A percentile compares a stretch with the other conserved stretches of the same genome.
Conservation (phyloP, 2,113 vertebrate genomes). For the Serilophus lunatus region DNA sequence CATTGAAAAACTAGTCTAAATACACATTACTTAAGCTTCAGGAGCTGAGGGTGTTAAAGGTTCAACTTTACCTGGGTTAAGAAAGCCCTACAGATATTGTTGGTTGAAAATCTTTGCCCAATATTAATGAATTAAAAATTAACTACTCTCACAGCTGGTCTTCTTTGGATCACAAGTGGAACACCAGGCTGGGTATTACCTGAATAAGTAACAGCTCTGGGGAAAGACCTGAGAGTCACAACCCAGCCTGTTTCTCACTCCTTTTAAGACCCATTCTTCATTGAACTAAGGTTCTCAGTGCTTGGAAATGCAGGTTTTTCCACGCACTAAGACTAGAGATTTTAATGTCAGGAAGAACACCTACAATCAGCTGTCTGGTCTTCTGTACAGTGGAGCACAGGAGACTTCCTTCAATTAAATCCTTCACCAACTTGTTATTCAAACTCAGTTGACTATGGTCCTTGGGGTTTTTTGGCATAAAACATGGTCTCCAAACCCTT, state of each 20-base stretch:
- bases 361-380: not conserved
- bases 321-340: not conserved
- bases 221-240: not conserved
- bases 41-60: not conserved
- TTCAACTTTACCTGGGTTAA: not conserved
- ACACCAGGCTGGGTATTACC: not conserved
- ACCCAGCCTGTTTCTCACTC: not conserved
- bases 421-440: not conserved
- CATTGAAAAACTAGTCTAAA: not conserved
- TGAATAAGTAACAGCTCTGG: not conserved
- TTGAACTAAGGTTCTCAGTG: not conserved
- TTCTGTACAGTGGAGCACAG: accelerated
- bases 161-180: not conserved
- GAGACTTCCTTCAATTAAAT: not conserved
- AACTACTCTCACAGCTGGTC: not conserved
- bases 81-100: not conserved
- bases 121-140: not conserved
- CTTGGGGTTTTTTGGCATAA: not conserved
- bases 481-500: not conserved
- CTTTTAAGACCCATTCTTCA: not conserved
- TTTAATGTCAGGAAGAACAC: not conserved
- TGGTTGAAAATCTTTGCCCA: not conserved
- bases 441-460: not conserved
- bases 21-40: not conserved
- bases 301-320: not conserved